These are phyloP conservation scores for Achatina immaculata DNA, from an alignment of 1,140 invertebrate genomes.

Conservation along the genomic window DNA sequence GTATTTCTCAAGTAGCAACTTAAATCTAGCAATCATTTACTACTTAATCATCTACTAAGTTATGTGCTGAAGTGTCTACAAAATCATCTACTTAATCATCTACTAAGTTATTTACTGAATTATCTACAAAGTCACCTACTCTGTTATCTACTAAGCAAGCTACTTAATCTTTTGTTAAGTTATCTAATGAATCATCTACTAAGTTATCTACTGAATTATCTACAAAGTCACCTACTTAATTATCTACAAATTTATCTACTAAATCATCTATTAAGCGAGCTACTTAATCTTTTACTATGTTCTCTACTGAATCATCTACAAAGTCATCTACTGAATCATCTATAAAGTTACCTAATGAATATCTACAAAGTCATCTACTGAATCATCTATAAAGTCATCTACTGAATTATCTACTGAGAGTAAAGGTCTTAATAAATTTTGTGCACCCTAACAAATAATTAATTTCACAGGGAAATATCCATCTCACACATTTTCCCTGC, in stretches of 20 bases:
- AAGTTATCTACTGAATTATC: neutral
- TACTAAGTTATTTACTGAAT: neutral
- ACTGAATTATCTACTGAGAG: neutral
- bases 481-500: too few species aligned
- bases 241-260: neutral
- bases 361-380: neutral
- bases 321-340: neutral
- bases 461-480: too few species aligned
- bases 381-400: neutral
- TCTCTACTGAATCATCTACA: neutral
- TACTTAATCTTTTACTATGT: neutral
- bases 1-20: too few species aligned
- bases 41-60: neutral
- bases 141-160: neutral
- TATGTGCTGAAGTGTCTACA: neutral
- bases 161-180: neutral
- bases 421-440: neutral
- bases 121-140: neutral
- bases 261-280: neutral
- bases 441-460: neutral
- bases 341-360: neutral
- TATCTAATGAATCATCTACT: neutral
- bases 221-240: neutral
- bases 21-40: too few species aligned
- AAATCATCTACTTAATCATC: neutral